Evolutionary conservation across 2,797 vertebrate species (phyloP).

Genomic region (Neomorphus geoffroyi): DNA sequence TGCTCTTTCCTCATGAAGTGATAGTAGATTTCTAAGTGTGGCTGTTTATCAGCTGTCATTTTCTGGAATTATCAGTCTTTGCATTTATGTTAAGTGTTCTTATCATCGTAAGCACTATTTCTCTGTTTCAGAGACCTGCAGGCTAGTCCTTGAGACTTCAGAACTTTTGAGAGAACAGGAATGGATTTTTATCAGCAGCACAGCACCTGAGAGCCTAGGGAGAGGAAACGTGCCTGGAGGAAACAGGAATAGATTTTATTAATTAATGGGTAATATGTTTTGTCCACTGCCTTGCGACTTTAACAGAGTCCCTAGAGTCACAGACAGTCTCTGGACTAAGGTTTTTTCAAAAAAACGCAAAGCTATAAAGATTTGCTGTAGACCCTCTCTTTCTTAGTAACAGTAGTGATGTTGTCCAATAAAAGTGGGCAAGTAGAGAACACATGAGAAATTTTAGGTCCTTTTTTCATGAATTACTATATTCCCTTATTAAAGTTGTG

Average conservation of each 20-base stretch:
- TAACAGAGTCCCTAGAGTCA: not conserved
- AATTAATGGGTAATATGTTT: not conserved
- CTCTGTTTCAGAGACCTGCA: not conserved
- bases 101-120: not conserved
- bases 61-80: not conserved
- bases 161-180: not conserved
- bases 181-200: not conserved
- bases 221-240: not conserved
- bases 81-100: not conserved
- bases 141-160: not conserved
- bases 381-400: not conserved
- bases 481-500: not conserved
- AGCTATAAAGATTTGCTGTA: not conserved
- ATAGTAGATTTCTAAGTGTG: not conserved
- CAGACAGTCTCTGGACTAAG: not conserved
- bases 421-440: not conserved
- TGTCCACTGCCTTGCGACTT: not conserved
- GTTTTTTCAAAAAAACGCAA: not conserved
- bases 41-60: not conserved
- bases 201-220: not conserved
- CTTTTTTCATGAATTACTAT: not conserved
- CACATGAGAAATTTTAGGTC: not conserved
- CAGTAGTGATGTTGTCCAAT: not conserved
- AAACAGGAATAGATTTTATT: not conserved
- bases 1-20: accelerated